Evolutionary conservation across 2,797 vertebrate genomes (phyloP), one percentile per base, ranked within the genome.

Genomic region (Anabacerthia variegaticeps): DNA sequence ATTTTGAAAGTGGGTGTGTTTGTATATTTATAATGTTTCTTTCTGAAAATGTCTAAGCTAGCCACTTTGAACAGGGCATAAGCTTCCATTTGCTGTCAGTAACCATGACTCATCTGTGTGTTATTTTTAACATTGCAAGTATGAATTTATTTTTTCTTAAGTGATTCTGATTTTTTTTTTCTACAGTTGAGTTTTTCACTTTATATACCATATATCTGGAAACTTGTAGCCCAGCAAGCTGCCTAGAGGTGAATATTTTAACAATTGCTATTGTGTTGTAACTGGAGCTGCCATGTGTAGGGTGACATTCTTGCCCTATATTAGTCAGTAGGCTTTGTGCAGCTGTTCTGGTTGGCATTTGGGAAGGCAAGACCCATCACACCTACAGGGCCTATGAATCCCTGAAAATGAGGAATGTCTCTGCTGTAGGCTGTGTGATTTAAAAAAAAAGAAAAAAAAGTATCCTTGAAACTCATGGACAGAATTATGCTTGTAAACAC

Each of bases 321-420:
- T 86, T 79, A 95, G 77, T 85, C 88, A 78, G n/a, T 68, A 23
- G 28, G 73, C 62, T 95, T 95, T 88, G 54, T 95, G 92, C 95
- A 97, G 95, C 94, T 97, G 95, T 92, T 92, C 46, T 1, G 19
- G n/a, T 8, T 73, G 79, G 71, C 71, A 81, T 96, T 19, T 88
- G 59, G 67, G 55, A 67, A 85, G 91, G 73, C 52, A 79, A 63
- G 39, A 87, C 82, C 48, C 48, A 65, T 88, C 88, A 41, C 84
- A 95, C 81, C 86, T 97, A 69, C 67, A 61, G 34, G 56, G 58
- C 55, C 39, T 55, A 1, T 6, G 62, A 13, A 16, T 59, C 85
- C 36, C 75, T 92, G 77, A 62, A 92, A 88, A 85, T 1, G 5
- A 81, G 22, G 21, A 84, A 62, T 54, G 54, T 85, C 46, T 39